These are phyloP conservation scores for Contarinia nasturtii DNA, from an alignment of 1,140 invertebrate species.

Conservation along the genomic window DNA sequence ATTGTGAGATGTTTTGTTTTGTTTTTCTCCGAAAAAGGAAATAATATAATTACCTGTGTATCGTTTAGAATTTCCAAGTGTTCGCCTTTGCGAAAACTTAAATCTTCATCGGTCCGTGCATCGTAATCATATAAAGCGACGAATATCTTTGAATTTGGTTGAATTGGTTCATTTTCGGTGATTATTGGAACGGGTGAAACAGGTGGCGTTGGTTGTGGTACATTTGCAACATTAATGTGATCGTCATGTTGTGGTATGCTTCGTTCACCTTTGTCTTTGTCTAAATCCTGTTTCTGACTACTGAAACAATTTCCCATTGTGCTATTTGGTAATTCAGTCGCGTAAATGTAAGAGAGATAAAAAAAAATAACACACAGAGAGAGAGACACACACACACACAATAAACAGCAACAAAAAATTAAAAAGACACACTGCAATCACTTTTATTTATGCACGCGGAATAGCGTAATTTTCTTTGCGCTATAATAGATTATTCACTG, in stretches of 20 bases:
- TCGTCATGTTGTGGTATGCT: conserved; percentile 14
- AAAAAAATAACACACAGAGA: too few species aligned
- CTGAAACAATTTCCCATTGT: conserved; percentile 22
- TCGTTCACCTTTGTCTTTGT: conserved; percentile 13
- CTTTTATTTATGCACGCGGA: too few species aligned
- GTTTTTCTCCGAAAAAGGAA: too few species aligned
- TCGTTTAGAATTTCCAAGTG: conserved; percentile 96
- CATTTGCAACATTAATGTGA: conserved; percentile 10
- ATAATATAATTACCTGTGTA: conserved; percentile 43
- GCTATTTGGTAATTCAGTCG: neutral
- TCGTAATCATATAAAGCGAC: conserved; percentile 98
- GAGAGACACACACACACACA: too few species aligned
- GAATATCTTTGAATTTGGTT: conserved; percentile 68
- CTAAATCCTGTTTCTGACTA: conserved; percentile 19
- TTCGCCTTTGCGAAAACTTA: conserved; percentile 96
- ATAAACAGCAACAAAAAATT: too few species aligned
- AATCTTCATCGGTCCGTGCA: conserved; percentile 93
- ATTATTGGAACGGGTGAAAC: conserved; percentile 25
- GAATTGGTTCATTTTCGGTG: conserved; percentile 39
- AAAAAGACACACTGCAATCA: too few species aligned
- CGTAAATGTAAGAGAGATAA: too few species aligned
- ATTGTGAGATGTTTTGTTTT: neutral
- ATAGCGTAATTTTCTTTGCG: too few species aligned
- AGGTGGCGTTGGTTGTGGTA: conserved; percentile 14
- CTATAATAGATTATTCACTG: too few species aligned